These are phyloP conservation scores for Dascillus cervinus DNA, from an alignment of 2,888 invertebrate species.

Conservation along the genomic window DNA sequence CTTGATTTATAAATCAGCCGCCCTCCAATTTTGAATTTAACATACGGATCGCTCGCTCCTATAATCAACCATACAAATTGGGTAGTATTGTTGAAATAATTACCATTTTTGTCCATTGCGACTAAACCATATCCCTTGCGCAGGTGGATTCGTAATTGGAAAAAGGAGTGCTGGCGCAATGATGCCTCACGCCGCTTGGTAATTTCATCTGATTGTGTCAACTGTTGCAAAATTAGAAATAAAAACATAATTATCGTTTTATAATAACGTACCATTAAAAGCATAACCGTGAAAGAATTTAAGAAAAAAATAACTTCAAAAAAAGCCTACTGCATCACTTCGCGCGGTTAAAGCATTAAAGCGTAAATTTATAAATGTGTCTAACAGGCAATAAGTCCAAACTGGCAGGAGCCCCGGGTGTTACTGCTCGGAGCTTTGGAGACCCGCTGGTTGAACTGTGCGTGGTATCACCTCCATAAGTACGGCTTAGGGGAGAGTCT, in stretches of 20 bases:
- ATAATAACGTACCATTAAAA: background rate
- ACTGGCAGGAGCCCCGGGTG: slow-evolving; percentile 40
- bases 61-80: slow-evolving; percentile 31
- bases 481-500: slow-evolving; percentile 41
- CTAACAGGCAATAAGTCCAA: slow-evolving; percentile 42
- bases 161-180: slow-evolving; percentile 81
- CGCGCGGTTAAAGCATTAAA: too few relatives aligned
- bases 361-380: too few relatives aligned
- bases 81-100: too few relatives aligned
- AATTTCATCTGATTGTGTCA: slow-evolving; percentile 61
- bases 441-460: slow-evolving; percentile 43
- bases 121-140: slow-evolving; percentile 82
- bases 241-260: background rate
- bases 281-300: too few relatives aligned
- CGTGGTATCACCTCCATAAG: slow-evolving; percentile 35
- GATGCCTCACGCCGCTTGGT: slow-evolving; percentile 63
- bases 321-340: too few relatives aligned
- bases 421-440: slow-evolving; percentile 38
- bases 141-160: slow-evolving; percentile 83
- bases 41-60: slow-evolving; percentile 97
- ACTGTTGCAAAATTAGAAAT: slow-evolving; percentile 19
- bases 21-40: slow-evolving; percentile 87
- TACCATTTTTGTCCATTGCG: slow-evolving; percentile 93
- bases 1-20: slow-evolving; percentile 87
- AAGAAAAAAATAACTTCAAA: too few relatives aligned